These are phyloP conservation scores for Zhuqinia jingwanae DNA, from an alignment of 2,888 invertebrate genomes.

Conservation along the genomic window DNA sequence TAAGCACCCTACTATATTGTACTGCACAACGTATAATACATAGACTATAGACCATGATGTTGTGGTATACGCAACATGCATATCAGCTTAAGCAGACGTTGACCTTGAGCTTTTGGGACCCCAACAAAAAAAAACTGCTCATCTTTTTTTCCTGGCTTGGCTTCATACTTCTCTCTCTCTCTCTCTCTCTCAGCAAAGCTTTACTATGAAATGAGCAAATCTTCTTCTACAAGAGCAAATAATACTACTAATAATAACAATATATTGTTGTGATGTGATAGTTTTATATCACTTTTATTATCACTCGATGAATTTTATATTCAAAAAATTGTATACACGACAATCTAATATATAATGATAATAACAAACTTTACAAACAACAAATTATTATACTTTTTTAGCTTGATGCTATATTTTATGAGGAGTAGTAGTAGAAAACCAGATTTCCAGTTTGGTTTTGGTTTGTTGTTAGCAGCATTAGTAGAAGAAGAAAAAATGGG, in stretches of 20 bases:
- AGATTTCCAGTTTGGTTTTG: conserved; percentile 63
- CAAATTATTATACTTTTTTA: not conserved
- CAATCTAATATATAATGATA: not conserved
- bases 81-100: conserved; percentile 68
- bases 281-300: conserved; percentile 39
- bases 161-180: too few species aligned
- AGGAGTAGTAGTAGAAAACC: conserved; percentile 54
- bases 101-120: conserved; percentile 72
- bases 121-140: conserved; percentile 62
- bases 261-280: not conserved
- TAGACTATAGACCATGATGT: not conserved
- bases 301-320: conserved; percentile 15
- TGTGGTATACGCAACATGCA: conserved; percentile 31
- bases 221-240: conserved; percentile 48
- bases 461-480: not conserved
- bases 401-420: conserved; percentile 41
- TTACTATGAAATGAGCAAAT: conserved; percentile 58
- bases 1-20: too few species aligned
- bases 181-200: conserved; percentile 2
- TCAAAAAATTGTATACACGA: not conserved
- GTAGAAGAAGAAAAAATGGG: not conserved
- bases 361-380: not conserved
- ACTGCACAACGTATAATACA: too few species aligned
- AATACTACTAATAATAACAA: conserved; percentile 41
- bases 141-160: conserved; percentile 68